Evolutionary conservation across 2,797 vertebrate species (phyloP).

Genomic region (Delichon dasypus): DNA sequence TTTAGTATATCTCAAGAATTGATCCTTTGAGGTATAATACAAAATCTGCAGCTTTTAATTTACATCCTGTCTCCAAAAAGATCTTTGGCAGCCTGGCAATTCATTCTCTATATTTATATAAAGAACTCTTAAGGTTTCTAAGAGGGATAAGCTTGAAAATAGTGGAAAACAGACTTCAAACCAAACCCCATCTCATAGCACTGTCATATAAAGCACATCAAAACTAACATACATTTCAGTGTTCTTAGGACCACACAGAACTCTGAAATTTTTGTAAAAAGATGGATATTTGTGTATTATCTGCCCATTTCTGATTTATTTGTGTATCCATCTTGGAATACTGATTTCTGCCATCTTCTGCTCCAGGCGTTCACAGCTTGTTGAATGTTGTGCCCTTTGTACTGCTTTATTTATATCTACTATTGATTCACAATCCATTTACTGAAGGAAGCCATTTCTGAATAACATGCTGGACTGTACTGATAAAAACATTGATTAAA

Average conservation of each 20-base stretch:
- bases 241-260: background rate
- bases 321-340: background rate
- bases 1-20: background rate
- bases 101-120: background rate
- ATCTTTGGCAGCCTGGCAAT: background rate
- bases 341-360: background rate
- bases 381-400: slow-evolving; percentile 47
- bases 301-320: background rate
- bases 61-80: background rate
- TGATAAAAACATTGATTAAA: slow-evolving; percentile 56
- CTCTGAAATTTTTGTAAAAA: background rate
- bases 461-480: slow-evolving; percentile 1
- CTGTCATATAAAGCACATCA: background rate
- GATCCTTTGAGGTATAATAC: background rate
- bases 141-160: background rate
- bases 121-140: background rate
- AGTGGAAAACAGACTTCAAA: background rate
- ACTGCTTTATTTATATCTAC: slow-evolving; percentile 50
- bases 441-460: slow-evolving; percentile 68
- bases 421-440: slow-evolving; percentile 70
- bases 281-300: background rate
- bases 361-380: slow-evolving; percentile 28
- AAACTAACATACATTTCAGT: background rate
- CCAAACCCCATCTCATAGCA: background rate
- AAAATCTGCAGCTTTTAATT: background rate